Evolutionary conservation across 2,797 vertebrate species (phyloP), one percentile per base, ranked within the genome.

Genomic region (Lithobates sylvaticus): DNA sequence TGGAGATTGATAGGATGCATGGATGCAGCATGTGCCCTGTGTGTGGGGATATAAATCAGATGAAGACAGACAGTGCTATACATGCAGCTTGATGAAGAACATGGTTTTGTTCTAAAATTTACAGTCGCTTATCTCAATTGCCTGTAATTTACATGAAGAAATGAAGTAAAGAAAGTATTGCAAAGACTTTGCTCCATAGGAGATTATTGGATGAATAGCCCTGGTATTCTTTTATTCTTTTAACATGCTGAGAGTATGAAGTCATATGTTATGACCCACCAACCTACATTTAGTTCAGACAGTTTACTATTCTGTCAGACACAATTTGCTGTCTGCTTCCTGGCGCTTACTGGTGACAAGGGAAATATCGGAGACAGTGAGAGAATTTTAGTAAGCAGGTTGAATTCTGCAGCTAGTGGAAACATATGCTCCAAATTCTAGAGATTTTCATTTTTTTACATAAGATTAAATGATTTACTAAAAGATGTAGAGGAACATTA

Each of bases 271-370:
- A 77, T 73, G 42, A 76, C 32, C 44, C 21, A 44, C 13, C 29
- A 71, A 54, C 42, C 36, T 75, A 21, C 42, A 3, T 47, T 18
- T 47, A 61, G 58, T 26, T 26, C 47, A 74, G 65, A 65, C 50
- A 47, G 26, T 8, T 6, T 16, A 27, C 34, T 39, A 78, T 32
- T 81, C 27, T 29, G 72, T 61, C 64, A 81, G 72, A 9, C 18
- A 29, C 16, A 16, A 64, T 36, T 39, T 5, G 34, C 50, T 72
- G 68, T 83, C 85, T 83, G 80, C 78, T 86, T 86, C 85, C 85
- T 86, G 85, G 54, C 39, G 67, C 75, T 72, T 82, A 13, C 47
- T 29, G 42, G 3, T 69, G 32, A 42, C 78, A 75, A 23, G 39
- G 78, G 64, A 86, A 76, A 61, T 70, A 76, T 81, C 29, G 68